Evolutionary conservation across 2,888 invertebrate species (phyloP).

Genomic region (Ichneumoninae sp.): DNA sequence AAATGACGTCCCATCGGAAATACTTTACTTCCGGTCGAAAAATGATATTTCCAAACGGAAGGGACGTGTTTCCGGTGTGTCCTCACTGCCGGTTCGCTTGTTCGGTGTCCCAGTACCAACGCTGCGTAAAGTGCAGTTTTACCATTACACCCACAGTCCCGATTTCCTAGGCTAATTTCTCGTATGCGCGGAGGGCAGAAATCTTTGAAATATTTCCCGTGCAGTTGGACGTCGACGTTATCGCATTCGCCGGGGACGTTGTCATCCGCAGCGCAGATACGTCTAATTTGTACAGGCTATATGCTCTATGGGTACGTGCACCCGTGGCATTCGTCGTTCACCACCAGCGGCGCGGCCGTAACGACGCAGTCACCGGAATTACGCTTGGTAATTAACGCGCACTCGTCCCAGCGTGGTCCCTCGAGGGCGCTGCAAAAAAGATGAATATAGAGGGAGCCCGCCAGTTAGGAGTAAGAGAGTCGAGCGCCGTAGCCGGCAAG

Average conservation of each 20-base stretch:
- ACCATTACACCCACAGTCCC: not conserved
- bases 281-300: conserved; percentile 22
- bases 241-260: conserved; percentile 1
- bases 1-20: too few species aligned
- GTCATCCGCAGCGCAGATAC: conserved; percentile 12
- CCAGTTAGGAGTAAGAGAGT: conserved; percentile 38
- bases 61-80: too few species aligned
- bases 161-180: not conserved
- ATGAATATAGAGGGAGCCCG: conserved; percentile 48
- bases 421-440: conserved; percentile 45
- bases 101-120: not conserved
- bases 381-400: conserved; percentile 61
- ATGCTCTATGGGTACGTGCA: conserved; percentile 21
- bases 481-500: conserved; percentile 31
- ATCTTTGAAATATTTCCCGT: conserved; percentile 23
- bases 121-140: not conserved
- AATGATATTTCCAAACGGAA: too few species aligned
- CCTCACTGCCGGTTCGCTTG: not conserved
- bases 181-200: not conserved
- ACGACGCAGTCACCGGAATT: conserved; percentile 57
- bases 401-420: conserved; percentile 35
- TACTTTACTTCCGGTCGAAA: too few species aligned
- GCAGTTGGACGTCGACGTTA: conserved; percentile 26
- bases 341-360: conserved; percentile 39
- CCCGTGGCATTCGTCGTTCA: conserved; percentile 38